phyloP scores from a whole-genome alignment of 2,888 invertebrate genomes.

The Stenichneumon culpator region DNA sequence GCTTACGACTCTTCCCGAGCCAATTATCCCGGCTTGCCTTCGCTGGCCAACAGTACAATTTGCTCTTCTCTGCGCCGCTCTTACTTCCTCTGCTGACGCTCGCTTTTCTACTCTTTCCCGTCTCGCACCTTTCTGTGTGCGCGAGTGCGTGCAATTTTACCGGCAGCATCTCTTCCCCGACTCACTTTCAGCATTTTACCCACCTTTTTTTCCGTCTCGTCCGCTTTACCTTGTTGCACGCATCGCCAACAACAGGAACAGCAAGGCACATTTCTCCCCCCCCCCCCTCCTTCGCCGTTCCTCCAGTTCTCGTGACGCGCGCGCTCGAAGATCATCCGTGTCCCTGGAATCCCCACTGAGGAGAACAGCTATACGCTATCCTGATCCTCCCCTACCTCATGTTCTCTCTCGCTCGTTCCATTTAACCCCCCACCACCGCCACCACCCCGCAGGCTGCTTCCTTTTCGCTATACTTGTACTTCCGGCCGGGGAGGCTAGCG shows the following conservation, averaged over 20 bases:
- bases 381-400: conserved; percentile 54
- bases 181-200: conserved; percentile 57
- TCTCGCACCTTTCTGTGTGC: not conserved
- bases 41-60: not conserved
- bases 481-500: conserved; percentile 79
- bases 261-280: not conserved
- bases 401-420: conserved; percentile 44
- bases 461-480: conserved; percentile 81
- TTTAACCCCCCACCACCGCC: conserved; percentile 25
- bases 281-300: conserved; percentile 9
- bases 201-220: conserved; percentile 55
- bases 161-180: conserved; percentile 43
- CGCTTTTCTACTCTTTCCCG: not conserved
- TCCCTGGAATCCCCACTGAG: conserved; percentile 78
- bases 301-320: conserved; percentile 47
- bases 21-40: conserved; percentile 44
- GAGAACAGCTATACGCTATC: conserved; percentile 37
- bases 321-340: conserved; percentile 69
- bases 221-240: conserved; percentile 53
- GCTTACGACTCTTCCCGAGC: conserved; percentile 41
- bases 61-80: not conserved
- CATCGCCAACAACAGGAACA: conserved; percentile 42
- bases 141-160: not conserved
- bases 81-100: not conserved
- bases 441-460: conserved; percentile 44